A percentile compares a stretch with the other conserved stretches of the same genome.
Evolutionary conservation across 2,113 vertebrate species (phyloP).

Genomic region (Erythrocercus mccallii): DNA sequence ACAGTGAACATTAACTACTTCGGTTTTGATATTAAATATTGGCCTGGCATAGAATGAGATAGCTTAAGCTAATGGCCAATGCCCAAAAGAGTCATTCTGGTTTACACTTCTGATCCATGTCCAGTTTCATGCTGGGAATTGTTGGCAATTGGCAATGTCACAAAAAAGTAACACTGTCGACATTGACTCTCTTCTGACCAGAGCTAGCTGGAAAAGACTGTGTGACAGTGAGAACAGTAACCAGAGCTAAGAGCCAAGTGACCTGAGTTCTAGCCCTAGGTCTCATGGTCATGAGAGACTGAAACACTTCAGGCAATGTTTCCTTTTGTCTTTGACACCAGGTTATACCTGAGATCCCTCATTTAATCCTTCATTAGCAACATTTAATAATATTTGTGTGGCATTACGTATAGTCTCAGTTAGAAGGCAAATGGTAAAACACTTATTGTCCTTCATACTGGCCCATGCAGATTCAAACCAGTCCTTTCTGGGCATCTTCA

Average conservation of each 20-base stretch:
- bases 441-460: neutral
- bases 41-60: neutral
- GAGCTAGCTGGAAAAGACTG: neutral
- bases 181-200: neutral
- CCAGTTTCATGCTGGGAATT: neutral
- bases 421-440: neutral
- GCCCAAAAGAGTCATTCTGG: neutral
- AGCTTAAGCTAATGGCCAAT: neutral
- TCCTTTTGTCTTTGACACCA: neutral
- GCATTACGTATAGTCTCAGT: neutral
- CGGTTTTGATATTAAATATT: neutral
- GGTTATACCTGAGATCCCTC: too few relatives aligned
- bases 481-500: neutral
- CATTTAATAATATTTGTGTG: neutral
- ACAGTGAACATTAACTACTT: neutral
- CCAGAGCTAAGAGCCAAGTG: neutral
- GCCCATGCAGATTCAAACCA: neutral
- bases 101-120: neutral
- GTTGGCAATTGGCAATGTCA: accelerated
- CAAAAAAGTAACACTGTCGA: neutral
- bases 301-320: neutral
- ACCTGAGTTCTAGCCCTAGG: neutral
- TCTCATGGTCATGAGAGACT: neutral
- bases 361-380: too few relatives aligned
- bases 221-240: neutral